Base-by-base conservation (phyloP, 2,797 vertebrate genomes). In the Chaetophractus vellerosus region DNA sequence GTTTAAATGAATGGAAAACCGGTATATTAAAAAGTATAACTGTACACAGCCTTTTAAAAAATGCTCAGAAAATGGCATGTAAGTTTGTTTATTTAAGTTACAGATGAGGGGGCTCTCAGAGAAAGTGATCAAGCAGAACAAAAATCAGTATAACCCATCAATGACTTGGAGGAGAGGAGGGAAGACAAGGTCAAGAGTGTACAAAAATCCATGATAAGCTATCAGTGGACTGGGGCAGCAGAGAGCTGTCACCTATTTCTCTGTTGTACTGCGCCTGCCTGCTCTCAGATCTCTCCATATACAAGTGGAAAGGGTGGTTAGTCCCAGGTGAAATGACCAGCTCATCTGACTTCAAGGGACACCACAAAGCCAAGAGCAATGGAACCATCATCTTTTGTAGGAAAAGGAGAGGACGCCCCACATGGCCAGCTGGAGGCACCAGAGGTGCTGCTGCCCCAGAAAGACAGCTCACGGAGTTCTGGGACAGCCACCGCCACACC, bases 21-120 rank as follows among this genome's bases (percentile, higher is more conserved):
- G 91, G 97, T 76, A 55, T 69, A 92, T 94, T 64, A 97, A 97
- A 97, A 98, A 96, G 95, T 88, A 85, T 88, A 89, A 92, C 97
- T 80, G 90, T 97, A 97, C 95, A 97, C 4, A 95, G 97, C 92
- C 97, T 97, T 98, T 98, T 98, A 98, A 98, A 97, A 98, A 98
- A 93, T 12, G 92, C 94, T 97, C 97, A 96, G 97, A 96, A 97
- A 97, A 97, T 72, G 88, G 96, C 94, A 76, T 71, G 63, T 69
- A 85, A 91, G 95, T 94, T 94, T 98, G 97, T 96, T 45, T 45
- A 45, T 45, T 45, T 91, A 97, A 96, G 97, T 96, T 96, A 97
- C 88, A 96, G 97, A 91, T 94, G 98, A 97, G 69, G 90, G 61
- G 89, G 72, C 68, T 45, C 36, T 41, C 97, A 97, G 97, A 86